Evolutionary conservation across 2,113 vertebrate genomes (phyloP), one percentile per base, ranked within the genome.

Genomic region (Puffinus mauretanicus): DNA sequence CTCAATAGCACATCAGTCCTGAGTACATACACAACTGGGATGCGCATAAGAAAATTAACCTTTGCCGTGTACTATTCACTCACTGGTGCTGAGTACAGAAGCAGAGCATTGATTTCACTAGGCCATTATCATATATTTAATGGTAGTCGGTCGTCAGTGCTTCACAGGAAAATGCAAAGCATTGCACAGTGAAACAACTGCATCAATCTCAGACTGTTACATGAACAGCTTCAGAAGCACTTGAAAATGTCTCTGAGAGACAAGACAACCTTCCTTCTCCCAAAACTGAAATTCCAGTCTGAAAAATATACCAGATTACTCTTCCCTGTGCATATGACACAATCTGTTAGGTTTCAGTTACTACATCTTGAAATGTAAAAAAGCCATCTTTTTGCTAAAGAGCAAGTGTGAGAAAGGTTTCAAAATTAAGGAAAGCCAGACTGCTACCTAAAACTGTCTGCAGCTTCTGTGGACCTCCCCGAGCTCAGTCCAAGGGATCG

Each of bases 1-100:
- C 52, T 72, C 52, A 72, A 7, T 12, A 47, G 14, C 26, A 60
- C 8, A 47, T 27, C 47, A 1, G 0, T 36, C 13, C 16, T 17
- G 24, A 60, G 20, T 26, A 11, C 2, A 7, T 36, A 52, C 6
- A 42, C 10, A 34, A 1, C 0, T 70, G 15, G 24, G 19, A 60
- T 13, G 46, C 0, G 2, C 10, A 10, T 6, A 24, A 40, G 40
- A 65, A 82, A 79, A 82, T 64, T 64, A 55, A 67, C 7, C 42
- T 89, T 36, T 75, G 24, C 7, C 2, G 0, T 12, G 17, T 54
- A 12, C n/a, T 77, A 1, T n/a, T 60, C 65, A 49, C 25, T 81
- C 19, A 1, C 3, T 42, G 12, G 11, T 69, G 27, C 9, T 0
- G 1, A 60, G 47, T 25, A 42, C 16, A 64, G 69, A 30, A 86